Percentiles rank a stretch among this genome's conserved stretches.
Evolutionary conservation across 2,888 invertebrate genomes (phyloP).

Genomic region (Argyra leucocephala): DNA sequence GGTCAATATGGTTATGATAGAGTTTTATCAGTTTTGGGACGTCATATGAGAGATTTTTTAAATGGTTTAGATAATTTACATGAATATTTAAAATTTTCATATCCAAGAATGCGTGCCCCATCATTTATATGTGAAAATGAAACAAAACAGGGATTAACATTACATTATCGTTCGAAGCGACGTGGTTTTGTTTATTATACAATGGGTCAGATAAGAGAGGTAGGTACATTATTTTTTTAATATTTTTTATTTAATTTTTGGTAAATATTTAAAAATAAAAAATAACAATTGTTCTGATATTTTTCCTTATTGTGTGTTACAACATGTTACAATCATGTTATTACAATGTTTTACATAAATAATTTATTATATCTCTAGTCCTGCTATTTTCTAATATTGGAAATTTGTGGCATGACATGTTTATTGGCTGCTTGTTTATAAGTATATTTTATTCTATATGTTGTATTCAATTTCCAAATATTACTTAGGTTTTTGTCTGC

Average conservation of each 20-base stretch:
- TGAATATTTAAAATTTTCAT: slow-evolving; percentile 92
- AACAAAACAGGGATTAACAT: slow-evolving; percentile 77
- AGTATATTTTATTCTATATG: no score
- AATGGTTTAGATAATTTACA: slow-evolving; percentile 94
- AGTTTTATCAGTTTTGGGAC: slow-evolving; percentile 77
- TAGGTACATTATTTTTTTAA: slow-evolving; percentile 33
- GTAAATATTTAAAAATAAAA: background rate
- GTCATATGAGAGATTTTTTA: slow-evolving; percentile 90
- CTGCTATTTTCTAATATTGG: no score
- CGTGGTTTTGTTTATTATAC: slow-evolving; percentile 93
- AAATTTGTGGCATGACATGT: no score
- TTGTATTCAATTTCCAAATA: no score
- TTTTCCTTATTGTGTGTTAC: no score
- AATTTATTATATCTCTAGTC: no score
- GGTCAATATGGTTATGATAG: slow-evolving; percentile 92
- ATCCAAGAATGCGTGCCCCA: slow-evolving; percentile 80
- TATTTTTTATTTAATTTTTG: background rate
- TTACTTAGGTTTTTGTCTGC: no score
- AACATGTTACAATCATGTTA: no score
- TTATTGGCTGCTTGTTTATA: no score
- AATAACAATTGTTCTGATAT: no score
- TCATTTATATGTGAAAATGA: slow-evolving; percentile 97
- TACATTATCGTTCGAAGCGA: slow-evolving; percentile 88
- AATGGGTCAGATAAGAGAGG: slow-evolving; percentile 89
- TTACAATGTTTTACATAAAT: no score